phyloP scores from a whole-genome alignment of 2,113 vertebrate genomes.

The Corapipo altera region DNA sequence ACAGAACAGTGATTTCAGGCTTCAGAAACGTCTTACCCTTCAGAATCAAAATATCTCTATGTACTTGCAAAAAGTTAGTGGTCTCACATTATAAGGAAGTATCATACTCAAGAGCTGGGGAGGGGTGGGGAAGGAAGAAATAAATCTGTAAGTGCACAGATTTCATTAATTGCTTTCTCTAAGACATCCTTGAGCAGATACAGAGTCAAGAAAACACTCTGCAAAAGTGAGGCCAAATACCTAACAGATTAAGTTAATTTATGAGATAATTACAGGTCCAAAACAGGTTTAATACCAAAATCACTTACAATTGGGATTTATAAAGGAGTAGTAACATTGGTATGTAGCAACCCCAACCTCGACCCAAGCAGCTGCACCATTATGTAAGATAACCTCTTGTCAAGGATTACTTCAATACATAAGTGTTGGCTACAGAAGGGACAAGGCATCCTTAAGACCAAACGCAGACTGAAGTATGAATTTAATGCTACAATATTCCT shows the following conservation, averaged over 20 bases:
- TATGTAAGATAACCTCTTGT: background rate
- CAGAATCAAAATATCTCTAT: background rate
- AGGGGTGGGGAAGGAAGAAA: fast-evolving
- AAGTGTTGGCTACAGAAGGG: background rate
- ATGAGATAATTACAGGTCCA: background rate
- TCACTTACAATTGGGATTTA: background rate
- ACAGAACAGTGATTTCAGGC: background rate
- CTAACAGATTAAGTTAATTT: background rate
- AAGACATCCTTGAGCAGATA: background rate
- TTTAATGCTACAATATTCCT: background rate
- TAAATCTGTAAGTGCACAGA: background rate
- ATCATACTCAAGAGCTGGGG: background rate
- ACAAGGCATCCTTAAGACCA: background rate
- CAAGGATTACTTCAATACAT: background rate
- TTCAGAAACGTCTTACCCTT: background rate
- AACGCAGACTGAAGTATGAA: background rate
- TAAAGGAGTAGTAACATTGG: background rate
- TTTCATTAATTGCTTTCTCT: background rate
- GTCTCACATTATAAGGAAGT: background rate
- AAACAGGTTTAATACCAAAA: background rate
- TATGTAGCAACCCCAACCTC: background rate
- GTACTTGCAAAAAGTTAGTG: background rate
- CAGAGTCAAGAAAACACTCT: background rate
- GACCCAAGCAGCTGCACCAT: background rate
- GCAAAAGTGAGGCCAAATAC: background rate